Evolutionary conservation across 2,888 invertebrate genomes (phyloP).

Genomic region (Dasypolia templi): DNA sequence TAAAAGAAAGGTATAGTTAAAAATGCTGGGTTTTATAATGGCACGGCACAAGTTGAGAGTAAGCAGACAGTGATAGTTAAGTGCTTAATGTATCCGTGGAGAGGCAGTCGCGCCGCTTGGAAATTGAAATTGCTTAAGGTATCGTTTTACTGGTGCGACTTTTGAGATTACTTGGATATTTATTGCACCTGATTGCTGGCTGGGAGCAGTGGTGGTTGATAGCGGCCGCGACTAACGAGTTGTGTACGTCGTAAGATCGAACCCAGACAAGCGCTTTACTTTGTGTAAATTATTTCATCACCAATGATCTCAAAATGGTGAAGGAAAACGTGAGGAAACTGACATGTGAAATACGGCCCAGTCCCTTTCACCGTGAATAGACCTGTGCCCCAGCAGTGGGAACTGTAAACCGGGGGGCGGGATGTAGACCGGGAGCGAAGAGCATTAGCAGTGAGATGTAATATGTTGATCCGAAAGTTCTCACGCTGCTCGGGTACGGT

Average conservation of each 20-base stretch:
- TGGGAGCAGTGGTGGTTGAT: not conserved
- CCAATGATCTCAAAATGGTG: not conserved
- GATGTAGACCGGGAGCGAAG: no score
- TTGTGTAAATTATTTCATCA: not conserved
- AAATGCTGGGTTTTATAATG: constrained; percentile 77
- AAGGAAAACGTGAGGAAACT: not conserved
- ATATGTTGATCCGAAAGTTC: no score
- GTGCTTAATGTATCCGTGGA: constrained; percentile 89
- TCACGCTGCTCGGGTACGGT: no score
- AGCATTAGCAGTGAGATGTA: no score
- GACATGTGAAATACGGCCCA: not conserved
- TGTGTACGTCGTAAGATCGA: not conserved
- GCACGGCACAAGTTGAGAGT: constrained; percentile 81
- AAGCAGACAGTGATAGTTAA: constrained; percentile 89
- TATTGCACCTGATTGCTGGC: not conserved
- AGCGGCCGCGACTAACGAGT: not conserved
- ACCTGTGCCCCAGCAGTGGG: not conserved
- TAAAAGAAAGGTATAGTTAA: constrained; percentile 30
- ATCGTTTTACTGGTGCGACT: constrained; percentile 61
- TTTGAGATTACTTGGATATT: not conserved
- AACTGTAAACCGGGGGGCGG: no score
- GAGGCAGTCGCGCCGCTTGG: constrained; percentile 83
- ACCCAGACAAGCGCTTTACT: not conserved
- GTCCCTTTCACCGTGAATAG: not conserved
- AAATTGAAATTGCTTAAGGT: constrained; percentile 87